These are phyloP conservation scores for Mycetomoellerius zeteki DNA, from an alignment of 1,140 invertebrate genomes.

Conservation along the genomic window DNA sequence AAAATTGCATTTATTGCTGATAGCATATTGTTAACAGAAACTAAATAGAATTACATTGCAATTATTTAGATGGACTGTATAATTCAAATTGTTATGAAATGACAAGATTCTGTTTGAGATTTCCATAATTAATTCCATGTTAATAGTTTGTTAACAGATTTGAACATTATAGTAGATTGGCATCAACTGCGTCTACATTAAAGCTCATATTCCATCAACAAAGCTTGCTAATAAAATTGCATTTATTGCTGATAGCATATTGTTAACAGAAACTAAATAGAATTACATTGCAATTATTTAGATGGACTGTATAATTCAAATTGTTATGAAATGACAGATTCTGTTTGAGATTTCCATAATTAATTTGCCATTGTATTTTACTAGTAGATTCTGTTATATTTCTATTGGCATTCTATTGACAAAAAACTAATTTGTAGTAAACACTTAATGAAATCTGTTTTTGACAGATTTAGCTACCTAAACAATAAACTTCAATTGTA, in stretches of 20 bases:
- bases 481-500: neutral
- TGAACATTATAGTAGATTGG: neutral
- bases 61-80: neutral
- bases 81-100: neutral
- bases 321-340: neutral
- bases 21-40: neutral
- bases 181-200: neutral
- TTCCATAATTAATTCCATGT: too few relatives aligned
- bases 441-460: neutral
- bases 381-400: neutral
- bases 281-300: neutral
- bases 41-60: neutral
- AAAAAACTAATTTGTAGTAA: neutral
- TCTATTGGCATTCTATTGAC: neutral
- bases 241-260: neutral
- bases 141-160: neutral
- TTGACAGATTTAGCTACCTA: neutral
- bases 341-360: neutral
- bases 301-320: neutral
- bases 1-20: neutral
- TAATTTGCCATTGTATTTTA: neutral
- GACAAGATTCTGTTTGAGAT: neutral
- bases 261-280: neutral
- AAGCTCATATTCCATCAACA: neutral
- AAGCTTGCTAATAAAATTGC: neutral